A percentile compares a stretch with the other conserved stretches of the same genome.
Evolutionary conservation across 2,797 vertebrate species (phyloP).

Genomic region (Pagetopsis macropterus): DNA sequence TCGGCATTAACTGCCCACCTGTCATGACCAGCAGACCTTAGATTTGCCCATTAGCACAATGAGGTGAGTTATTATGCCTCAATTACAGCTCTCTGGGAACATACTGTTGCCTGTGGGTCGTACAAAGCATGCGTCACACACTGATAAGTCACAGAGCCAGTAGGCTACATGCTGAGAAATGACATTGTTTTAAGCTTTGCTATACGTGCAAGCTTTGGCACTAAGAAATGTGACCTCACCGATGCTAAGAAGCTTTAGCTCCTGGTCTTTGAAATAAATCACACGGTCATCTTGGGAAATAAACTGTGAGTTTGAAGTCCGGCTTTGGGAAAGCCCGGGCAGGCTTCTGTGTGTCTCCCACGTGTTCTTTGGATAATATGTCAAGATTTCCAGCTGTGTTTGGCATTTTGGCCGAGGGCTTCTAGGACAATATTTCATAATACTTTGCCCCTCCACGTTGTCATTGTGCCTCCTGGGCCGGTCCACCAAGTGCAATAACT

Average conservation of each 20-base stretch:
- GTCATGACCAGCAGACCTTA: constrained; percentile 36
- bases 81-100: constrained; percentile 39
- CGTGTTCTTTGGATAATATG: constrained; percentile 44
- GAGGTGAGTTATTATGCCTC: constrained; percentile 47
- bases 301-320: constrained; percentile 38
- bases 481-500: constrained; percentile 65
- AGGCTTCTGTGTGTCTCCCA: constrained; percentile 39
- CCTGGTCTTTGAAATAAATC: constrained; percentile 44
- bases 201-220: constrained; percentile 32
- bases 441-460: constrained; percentile 36
- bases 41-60: constrained; percentile 48
- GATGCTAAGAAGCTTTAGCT: constrained; percentile 49
- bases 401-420: constrained; percentile 51
- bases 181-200: constrained; percentile 45
- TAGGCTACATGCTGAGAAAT: constrained; percentile 25
- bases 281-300: constrained; percentile 47
- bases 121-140: constrained; percentile 20
- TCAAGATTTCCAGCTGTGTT: constrained; percentile 56
- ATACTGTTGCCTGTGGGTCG: constrained; percentile 5
- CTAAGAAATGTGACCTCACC: constrained; percentile 37
- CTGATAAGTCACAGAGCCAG: constrained; percentile 20
- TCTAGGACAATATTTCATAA: constrained; percentile 53
- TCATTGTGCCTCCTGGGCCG: constrained; percentile 58
- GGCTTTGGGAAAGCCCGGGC: constrained; percentile 29
- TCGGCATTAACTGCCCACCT: constrained; percentile 64